These are phyloP conservation scores for Oryzias sinensis DNA, from an alignment of 2,797 vertebrate genomes.

Conservation along the genomic window DNA sequence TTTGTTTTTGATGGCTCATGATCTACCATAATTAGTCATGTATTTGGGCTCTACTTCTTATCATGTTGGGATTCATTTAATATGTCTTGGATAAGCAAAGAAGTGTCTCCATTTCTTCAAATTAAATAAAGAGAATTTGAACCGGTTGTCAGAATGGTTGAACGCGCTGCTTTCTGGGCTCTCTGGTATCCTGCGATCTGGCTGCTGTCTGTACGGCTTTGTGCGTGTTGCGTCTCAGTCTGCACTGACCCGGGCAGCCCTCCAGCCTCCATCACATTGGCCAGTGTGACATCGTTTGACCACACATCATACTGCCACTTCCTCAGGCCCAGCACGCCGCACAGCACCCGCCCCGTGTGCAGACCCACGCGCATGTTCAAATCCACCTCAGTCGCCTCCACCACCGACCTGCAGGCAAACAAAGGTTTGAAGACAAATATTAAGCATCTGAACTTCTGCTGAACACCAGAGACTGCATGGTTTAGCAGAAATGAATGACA, in stretches of 20 bases:
- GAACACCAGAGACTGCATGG: too few species aligned
- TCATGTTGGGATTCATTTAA: too few species aligned
- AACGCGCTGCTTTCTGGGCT: too few species aligned
- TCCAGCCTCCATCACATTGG: conserved; percentile 97
- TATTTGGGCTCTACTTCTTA: too few species aligned
- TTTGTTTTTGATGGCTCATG: too few species aligned
- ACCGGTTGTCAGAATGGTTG: too few species aligned
- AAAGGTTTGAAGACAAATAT: not conserved
- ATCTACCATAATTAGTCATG: too few species aligned
- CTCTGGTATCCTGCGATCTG: too few species aligned
- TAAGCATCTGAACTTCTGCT: not conserved
- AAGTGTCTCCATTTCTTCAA: too few species aligned
- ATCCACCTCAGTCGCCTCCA: conserved; percentile 96
- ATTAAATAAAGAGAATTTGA: too few species aligned
- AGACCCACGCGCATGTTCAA: conserved; percentile 98
- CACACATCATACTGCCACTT: conserved; percentile 99
- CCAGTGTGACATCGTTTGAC: conserved; percentile 98
- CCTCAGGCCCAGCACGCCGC: conserved; percentile 93
- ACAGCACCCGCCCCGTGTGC: conserved; percentile 95
- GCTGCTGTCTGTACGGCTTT: too few species aligned
- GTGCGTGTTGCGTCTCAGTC: conserved; percentile 17
- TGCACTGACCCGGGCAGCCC: conserved; percentile 92
- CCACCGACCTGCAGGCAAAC: conserved; percentile 85
- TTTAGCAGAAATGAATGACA: not conserved
- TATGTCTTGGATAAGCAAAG: too few species aligned